Percentiles rank a stretch among this genome's conserved stretches.
Evolutionary conservation across 2,888 invertebrate species (phyloP).

Genomic region (Drosophila fungiperda): DNA sequence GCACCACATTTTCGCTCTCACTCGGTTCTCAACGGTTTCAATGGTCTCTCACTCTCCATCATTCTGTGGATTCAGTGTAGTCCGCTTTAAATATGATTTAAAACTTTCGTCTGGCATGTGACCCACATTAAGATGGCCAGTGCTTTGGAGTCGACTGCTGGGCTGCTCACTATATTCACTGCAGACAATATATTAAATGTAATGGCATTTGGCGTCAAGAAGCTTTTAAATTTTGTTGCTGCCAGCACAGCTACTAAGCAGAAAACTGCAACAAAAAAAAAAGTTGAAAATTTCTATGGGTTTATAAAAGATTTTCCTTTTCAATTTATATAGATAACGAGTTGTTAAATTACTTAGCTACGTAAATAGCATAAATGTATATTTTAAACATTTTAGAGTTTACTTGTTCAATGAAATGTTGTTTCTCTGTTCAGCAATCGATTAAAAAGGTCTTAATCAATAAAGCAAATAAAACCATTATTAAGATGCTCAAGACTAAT

Average conservation of each 20-base stretch:
- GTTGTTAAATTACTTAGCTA: not conserved
- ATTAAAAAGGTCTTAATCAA: not conserved
- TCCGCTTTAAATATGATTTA: conserved; percentile 75
- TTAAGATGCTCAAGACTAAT: conserved; percentile 14
- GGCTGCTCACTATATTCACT: conserved; percentile 50
- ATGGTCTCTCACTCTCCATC: conserved; percentile 5
- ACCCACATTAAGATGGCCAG: conserved; percentile 58
- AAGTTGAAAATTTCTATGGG: conserved; percentile 23
- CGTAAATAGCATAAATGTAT: not conserved
- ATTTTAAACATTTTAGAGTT: not conserved
- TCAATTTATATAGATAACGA: conserved; percentile 17
- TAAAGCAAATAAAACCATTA: not conserved
- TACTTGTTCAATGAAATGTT: not conserved
- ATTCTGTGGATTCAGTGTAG: conserved; percentile 20
- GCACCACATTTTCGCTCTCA: conserved; percentile 23
- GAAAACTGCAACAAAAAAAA: conserved; percentile 33
- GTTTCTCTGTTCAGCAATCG: not conserved
- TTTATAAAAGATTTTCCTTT: conserved; percentile 16
- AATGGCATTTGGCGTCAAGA: conserved; percentile 59
- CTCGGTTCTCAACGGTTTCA: conserved; percentile 18
- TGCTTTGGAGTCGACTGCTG: conserved; percentile 38
- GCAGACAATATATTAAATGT: conserved; percentile 61
- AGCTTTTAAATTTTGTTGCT: conserved; percentile 50
- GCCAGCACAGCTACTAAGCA: conserved; percentile 8
- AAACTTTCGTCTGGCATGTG: conserved; percentile 68